A percentile compares a stretch with the other conserved stretches of the same genome.
phyloP scores from a whole-genome alignment of 2,797 vertebrate species.

The Rhynchotus rufescens region DNA sequence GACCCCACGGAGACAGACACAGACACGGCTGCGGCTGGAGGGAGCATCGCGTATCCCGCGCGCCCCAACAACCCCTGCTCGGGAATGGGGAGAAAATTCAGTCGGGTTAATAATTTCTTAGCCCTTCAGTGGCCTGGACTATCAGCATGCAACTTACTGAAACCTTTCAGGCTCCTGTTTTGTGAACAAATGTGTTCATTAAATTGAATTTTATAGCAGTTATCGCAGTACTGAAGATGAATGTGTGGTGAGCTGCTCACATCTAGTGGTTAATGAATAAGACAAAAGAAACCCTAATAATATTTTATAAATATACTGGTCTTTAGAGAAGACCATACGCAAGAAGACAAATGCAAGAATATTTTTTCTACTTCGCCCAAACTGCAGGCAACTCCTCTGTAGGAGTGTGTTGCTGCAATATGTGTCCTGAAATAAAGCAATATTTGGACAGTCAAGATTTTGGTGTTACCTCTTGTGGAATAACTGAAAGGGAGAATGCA shows the following conservation, averaged over 20 bases:
- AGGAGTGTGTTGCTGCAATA: not conserved
- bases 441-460: rapidly evolving
- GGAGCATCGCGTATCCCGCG: not conserved
- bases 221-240: not conserved
- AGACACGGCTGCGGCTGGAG: not conserved
- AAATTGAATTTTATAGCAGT: not conserved
- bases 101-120: not conserved
- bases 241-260: not conserved
- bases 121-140: not conserved
- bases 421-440: not conserved
- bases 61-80: rapidly evolving
- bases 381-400: rapidly evolving
- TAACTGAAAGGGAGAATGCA: rapidly evolving
- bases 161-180: not conserved
- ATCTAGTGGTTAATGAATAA: not conserved
- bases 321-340: not conserved
- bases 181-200: not conserved
- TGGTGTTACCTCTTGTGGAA: rapidly evolving
- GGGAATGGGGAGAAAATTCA: not conserved
- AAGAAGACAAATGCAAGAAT: too few relatives aligned
- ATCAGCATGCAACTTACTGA: not conserved
- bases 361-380: not conserved
- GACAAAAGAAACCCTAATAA: not conserved
- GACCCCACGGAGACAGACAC: not conserved
- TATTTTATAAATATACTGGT: not conserved